Base-by-base conservation (phyloP, 2,113 vertebrate species). In the Thalassoma bifasciatum region DNA sequence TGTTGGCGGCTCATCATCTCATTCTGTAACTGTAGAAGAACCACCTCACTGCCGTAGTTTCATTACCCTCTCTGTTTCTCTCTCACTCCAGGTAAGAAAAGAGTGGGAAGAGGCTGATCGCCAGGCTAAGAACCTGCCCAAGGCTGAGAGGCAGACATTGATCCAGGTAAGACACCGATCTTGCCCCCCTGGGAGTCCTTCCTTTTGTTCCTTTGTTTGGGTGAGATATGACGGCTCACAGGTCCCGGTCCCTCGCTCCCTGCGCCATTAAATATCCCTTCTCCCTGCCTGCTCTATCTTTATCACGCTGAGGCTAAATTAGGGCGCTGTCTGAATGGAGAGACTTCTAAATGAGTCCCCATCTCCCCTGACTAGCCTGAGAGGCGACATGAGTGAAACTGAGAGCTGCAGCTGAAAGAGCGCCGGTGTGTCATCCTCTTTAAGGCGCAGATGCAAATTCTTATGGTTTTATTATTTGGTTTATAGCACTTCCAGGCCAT, bases 61-160 rank as follows among this genome's bases (percentile, higher is more conserved):
- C 4, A 76, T 59, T 40, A 74, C 26, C 36, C 23, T 62, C 19
- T 50, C 22, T 52, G 0, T 69, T 10, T 67, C 0, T 59, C 10
- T 37, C 17, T 50, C 52, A 14, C 38, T 76, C 37, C 73, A 99
- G 98, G 97, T 98, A 53, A 96, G 97, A 84, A 98, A 99, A 79
- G 97, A 99, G 68, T 99, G 98, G 98, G 97, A 99, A 81, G 97
- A 98, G 75, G 98, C 97, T 2, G 97, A 99, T 54, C 94, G 92
- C 74, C 96, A 99, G 89, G 96, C 97, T 0, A 97, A 97, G 84
- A 98, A 98, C 86, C 94, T 99, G 57, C 98, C 98, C 53, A 99
- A 98, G 89, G 94, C 95, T 38, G 97, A 99, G 88, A 95, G 96
- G 73, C 97, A 99, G 91, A 97, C 96, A 21, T 93, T 99, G 66